Conservation (phyloP, 2,888 invertebrate genomes). For the Ornithoptera alexandrae region DNA sequence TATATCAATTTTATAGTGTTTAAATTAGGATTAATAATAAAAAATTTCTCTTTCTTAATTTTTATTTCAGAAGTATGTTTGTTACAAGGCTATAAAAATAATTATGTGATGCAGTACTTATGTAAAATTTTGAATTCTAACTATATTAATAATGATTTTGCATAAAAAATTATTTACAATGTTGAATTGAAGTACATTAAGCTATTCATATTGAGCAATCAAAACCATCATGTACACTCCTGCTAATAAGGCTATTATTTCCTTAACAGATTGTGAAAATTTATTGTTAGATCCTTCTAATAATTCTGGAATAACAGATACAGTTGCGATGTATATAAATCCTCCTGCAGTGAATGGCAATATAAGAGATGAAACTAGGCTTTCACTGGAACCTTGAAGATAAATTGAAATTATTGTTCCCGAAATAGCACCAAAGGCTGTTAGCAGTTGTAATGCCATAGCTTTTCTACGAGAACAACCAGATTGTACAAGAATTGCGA, state of each 20-base stretch:
- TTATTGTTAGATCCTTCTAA: constrained; percentile 91
- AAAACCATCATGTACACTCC: constrained; percentile 98
- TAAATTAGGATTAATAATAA: constrained; percentile 23
- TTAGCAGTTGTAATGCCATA: constrained; percentile 95
- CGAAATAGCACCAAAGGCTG: constrained; percentile 95
- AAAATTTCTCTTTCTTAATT: not conserved
- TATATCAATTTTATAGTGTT: too few species aligned
- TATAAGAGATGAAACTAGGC: constrained; percentile 90
- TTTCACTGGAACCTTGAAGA: constrained; percentile 85
- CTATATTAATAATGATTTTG: constrained; percentile 30
- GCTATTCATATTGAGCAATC: constrained; percentile 86
- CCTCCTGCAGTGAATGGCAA: constrained; percentile 99
- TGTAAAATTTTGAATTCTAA: constrained; percentile 17
- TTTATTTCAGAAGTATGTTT: not conserved
- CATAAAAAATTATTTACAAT: constrained; percentile 34
- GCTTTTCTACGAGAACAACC: constrained; percentile 97
- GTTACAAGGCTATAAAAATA: not conserved
- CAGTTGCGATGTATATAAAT: constrained; percentile 99
- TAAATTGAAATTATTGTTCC: constrained; percentile 94
- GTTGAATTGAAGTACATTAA: constrained; percentile 3
- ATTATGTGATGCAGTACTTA: constrained; percentile 34
- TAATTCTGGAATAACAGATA: constrained; percentile 98
- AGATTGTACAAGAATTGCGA: constrained; percentile 98
- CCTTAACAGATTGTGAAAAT: constrained; percentile 93
- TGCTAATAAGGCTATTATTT: constrained; percentile 91